Conservation (phyloP, 2,113 vertebrate species). For the Danio rerio region DNA sequence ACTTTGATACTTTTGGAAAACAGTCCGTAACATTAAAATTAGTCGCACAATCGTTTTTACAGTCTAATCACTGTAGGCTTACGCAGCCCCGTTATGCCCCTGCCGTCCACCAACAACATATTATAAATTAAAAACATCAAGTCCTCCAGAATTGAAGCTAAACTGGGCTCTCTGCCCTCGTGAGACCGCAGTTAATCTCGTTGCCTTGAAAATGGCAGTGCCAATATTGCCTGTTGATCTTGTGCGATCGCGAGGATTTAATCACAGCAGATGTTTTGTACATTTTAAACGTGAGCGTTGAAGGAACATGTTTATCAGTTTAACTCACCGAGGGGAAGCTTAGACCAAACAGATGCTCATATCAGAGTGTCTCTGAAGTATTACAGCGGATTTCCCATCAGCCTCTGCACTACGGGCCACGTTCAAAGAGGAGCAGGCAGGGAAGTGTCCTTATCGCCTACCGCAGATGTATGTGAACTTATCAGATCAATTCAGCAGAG, state of each 20-base stretch:
- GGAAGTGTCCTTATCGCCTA: conserved; percentile 70
- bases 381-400: conserved; percentile 65
- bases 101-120: neutral
- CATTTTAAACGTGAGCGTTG: conserved; percentile 29
- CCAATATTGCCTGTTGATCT: conserved; percentile 36
- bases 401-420: conserved; percentile 52
- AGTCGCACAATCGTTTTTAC: too few species aligned
- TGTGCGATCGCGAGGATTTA: conserved; percentile 31
- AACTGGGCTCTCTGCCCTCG: neutral
- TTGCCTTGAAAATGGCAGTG: conserved; percentile 15
- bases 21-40: too few species aligned
- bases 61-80: too few species aligned
- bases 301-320: conserved; percentile 48
- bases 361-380: conserved; percentile 69
- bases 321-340: conserved; percentile 44
- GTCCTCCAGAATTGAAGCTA: neutral
- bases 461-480: conserved; percentile 64
- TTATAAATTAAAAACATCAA: conserved; percentile 2
- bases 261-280: conserved; percentile 37
- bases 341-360: conserved; percentile 56
- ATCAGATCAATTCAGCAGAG: conserved; percentile 63
- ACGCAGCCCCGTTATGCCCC: conserved; percentile 51
- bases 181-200: conserved; percentile 10
- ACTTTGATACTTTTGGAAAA: too few species aligned
- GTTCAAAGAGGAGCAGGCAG: conserved; percentile 65